Base-by-base conservation (phyloP, 2,113 vertebrate genomes). In the Asarcornis scutulata region DNA sequence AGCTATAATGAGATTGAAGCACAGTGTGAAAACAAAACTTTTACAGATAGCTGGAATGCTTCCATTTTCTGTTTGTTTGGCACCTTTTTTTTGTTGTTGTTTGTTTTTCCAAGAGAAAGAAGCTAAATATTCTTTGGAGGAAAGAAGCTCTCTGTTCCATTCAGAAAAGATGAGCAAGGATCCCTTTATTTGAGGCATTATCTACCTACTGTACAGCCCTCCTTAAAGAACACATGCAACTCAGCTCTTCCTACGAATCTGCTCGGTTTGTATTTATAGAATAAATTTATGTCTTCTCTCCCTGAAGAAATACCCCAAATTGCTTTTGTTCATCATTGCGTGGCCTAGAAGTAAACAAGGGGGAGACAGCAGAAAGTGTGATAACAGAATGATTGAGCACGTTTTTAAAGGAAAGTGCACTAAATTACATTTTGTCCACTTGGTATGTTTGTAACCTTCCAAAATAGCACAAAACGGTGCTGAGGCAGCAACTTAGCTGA, bases 21-120 rank as follows among this genome's bases (percentile, higher is more conserved):
- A 82, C 58, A 76, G 29, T 58, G 27, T 89, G 89, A 69, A 92
- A 92, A 79, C 21, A 58, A 60, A 92, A 81, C 32, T 95, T 77
- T 5, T 68, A 71, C 17, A 62, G 78, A 76, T 18, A 91, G 44
- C 3, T 92, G 93, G 77, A 89, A 73, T 16, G 25, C 38, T 85
- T 95, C 38, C 16, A 79, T 85, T 92, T 91, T 92, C 38, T 93
- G 29, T 83, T 95, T 89, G 46, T 67, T 68, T 76, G 44, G 4
- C 3, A 0, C 34, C 29, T 14, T 46, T 32, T 23, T 23, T 46
- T 32, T 5, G 10, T 38, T 6, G 17, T 46, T 46, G 17, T 13
- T 40, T 23, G 40, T 67, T 4, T 14, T 31, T 10, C 23, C 17
- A 34, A 16, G 58, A 89, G 46, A 93, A 67, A 92, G 18, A 18